Percentiles rank a stretch among this genome's conserved stretches.
These are phyloP conservation scores for Nomada fucata DNA, from an alignment of 2,888 invertebrate genomes.

Conservation along the genomic window DNA sequence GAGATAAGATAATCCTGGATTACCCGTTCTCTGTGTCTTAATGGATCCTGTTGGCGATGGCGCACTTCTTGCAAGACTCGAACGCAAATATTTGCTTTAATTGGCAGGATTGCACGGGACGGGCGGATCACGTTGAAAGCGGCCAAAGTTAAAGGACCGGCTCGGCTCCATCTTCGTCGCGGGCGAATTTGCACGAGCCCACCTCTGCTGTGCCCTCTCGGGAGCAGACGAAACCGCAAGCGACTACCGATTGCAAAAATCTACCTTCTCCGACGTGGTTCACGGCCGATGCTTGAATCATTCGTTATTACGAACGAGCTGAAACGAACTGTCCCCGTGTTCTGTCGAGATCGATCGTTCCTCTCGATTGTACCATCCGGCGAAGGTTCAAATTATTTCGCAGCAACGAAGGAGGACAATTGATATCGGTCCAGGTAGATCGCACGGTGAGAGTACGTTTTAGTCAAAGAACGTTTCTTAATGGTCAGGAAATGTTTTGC, in stretches of 20 bases:
- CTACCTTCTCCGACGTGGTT: conserved; percentile 9
- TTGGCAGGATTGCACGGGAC: conserved; percentile 38
- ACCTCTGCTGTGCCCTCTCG: no score
- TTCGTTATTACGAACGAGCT: conserved; percentile 23
- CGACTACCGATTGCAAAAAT: conserved; percentile 21
- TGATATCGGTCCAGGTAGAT: no score
- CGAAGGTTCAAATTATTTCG: no score
- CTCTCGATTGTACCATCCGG: no score
- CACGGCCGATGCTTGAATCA: conserved; percentile 40
- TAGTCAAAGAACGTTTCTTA: no score
- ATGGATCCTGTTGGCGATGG: conserved; percentile 22
- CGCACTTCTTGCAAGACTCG: conserved; percentile 44
- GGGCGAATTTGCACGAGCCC: conserved; percentile 22
- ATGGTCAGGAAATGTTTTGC: no score
- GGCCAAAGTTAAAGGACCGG: conserved; percentile 19
- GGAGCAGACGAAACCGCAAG: not conserved
- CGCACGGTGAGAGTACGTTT: no score
- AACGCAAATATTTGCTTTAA: conserved; percentile 59
- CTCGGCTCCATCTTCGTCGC: conserved; percentile 8
- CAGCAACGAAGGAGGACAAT: not conserved
- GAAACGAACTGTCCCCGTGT: conserved; percentile 15
- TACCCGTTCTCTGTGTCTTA: conserved; percentile 47
- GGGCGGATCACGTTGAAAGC: conserved; percentile 19
- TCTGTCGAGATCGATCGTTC: no score
- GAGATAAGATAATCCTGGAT: conserved; percentile 56